Evolutionary conservation across 2,888 invertebrate species (phyloP).

Genomic region (Cryptocheilus praepositus): DNA sequence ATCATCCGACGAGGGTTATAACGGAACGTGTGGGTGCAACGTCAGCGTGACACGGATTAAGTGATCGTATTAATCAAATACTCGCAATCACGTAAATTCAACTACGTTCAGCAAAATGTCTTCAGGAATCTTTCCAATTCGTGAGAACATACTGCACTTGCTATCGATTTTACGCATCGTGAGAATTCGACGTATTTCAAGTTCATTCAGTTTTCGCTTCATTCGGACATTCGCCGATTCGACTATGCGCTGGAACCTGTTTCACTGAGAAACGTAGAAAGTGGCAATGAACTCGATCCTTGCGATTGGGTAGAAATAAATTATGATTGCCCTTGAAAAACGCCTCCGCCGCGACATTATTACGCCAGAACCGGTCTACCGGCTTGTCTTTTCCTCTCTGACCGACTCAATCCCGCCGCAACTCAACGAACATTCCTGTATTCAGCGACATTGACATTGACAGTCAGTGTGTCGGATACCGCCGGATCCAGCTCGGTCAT

Average conservation of each 20-base stretch:
- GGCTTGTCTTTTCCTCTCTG: constrained; percentile 23
- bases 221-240: no score
- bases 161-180: neutral
- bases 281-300: constrained; percentile 48
- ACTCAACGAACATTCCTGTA: neutral
- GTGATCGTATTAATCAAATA: constrained; percentile 52
- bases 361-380: constrained; percentile 53
- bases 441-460: neutral
- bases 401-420: neutral
- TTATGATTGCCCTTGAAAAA: constrained; percentile 51
- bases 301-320: constrained; percentile 42
- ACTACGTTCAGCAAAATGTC: constrained; percentile 7
- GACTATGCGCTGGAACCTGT: constrained; percentile 1
- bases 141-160: neutral
- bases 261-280: constrained; percentile 23
- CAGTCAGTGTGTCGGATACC: no score
- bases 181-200: neutral
- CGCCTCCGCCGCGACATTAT: constrained; percentile 17
- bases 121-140: constrained; percentile 5
- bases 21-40: constrained; percentile 65
- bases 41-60: constrained; percentile 65
- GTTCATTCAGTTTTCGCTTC: no score
- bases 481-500: neutral
- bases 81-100: constrained; percentile 12
- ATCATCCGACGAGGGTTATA: constrained; percentile 62